Evolutionary conservation across 2,888 invertebrate species (phyloP).

Genomic region (Marronus borbonicus): DNA sequence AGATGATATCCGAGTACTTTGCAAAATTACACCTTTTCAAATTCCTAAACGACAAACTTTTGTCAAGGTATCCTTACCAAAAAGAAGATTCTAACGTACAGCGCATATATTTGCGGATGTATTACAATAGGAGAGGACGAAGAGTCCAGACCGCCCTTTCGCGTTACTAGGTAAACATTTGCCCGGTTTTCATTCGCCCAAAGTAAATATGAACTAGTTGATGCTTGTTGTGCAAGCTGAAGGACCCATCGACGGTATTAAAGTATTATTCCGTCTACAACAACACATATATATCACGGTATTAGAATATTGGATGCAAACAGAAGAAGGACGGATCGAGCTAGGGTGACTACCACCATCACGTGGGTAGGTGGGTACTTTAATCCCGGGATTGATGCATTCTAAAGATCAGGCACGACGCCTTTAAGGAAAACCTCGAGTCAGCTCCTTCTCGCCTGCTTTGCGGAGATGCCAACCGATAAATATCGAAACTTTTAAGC

Average conservation of each 20-base stretch:
- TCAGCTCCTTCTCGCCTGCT: constrained; percentile 1
- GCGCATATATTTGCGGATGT: too few relatives aligned
- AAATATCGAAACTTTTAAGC: constrained; percentile 43
- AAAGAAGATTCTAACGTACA: too few relatives aligned
- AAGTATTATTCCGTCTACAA: constrained; percentile 50
- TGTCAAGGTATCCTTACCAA: too few relatives aligned
- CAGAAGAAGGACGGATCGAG: constrained; percentile 23
- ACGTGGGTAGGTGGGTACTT: neutral
- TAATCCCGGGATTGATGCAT: constrained; percentile 50
- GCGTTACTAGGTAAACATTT: constrained; percentile 47
- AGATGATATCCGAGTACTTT: too few relatives aligned
- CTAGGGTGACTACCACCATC: neutral
- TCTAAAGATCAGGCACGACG: constrained; percentile 28
- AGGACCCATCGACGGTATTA: constrained; percentile 46
- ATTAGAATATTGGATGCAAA: constrained; percentile 50
- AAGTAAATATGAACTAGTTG: constrained; percentile 49
- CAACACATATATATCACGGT: constrained; percentile 51
- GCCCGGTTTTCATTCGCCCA: constrained; percentile 44
- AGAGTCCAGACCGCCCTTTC: constrained; percentile 21
- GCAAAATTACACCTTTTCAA: too few relatives aligned
- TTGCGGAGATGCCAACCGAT: neutral
- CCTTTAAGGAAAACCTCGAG: constrained; percentile 25
- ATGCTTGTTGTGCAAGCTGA: constrained; percentile 40
- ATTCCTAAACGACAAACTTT: too few relatives aligned
- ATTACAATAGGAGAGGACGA: too few relatives aligned